A percentile compares a stretch with the other conserved stretches of the same genome.
Evolutionary conservation across 2,113 vertebrate species (phyloP).

Genomic region (Microtus pennsylvanicus): DNA sequence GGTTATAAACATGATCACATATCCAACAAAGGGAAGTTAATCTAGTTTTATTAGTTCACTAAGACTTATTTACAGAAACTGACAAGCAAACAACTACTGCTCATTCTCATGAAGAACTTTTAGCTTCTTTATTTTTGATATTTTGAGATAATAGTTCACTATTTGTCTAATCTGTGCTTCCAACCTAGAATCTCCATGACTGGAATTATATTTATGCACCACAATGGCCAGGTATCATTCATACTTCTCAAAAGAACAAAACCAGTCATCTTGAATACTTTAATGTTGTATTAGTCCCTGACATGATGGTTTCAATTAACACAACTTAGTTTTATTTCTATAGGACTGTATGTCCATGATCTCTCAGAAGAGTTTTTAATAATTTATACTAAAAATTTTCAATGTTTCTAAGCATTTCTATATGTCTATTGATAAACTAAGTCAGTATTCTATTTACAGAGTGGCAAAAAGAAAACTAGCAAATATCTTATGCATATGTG

Average conservation of each 20-base stretch:
- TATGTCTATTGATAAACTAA: background rate
- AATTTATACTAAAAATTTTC: background rate
- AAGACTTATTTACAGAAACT: background rate
- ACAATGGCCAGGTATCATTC: background rate
- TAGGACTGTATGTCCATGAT: too few relatives aligned
- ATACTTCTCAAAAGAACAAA: background rate
- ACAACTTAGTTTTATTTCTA: too few relatives aligned
- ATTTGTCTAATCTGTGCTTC: background rate
- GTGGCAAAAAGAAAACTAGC: background rate
- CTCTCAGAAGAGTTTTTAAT: background rate
- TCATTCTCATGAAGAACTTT: background rate
- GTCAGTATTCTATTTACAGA: background rate
- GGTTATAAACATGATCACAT: background rate
- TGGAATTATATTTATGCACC: background rate
- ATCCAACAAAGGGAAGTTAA: background rate
- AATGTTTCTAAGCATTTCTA: background rate
- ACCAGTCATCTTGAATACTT: too few relatives aligned
- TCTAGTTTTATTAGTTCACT: background rate
- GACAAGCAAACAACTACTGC: background rate
- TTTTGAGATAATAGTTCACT: too few relatives aligned
- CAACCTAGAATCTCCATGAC: background rate
- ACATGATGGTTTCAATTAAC: background rate
- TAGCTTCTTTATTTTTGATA: background rate
- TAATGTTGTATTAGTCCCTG: too few relatives aligned
- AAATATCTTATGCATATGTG: background rate